phyloP scores from a whole-genome alignment of 2,797 vertebrate species.

The Hapalemur alaotrensis region DNA sequence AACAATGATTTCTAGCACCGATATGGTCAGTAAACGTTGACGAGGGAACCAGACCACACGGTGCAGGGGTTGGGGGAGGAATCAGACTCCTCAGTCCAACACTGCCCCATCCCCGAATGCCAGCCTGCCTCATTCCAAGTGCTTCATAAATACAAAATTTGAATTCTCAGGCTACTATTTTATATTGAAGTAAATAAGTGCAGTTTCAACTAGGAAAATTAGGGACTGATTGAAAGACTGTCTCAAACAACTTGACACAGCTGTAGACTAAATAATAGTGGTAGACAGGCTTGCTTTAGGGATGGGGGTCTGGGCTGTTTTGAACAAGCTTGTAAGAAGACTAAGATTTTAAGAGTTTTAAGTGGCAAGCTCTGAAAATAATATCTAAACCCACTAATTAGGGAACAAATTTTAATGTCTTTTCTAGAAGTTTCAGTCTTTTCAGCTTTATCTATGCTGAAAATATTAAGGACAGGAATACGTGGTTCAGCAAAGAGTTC shows the following conservation, averaged over 20 bases:
- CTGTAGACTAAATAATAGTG: neutral
- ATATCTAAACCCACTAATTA: neutral
- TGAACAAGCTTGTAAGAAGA: neutral
- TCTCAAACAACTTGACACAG: neutral
- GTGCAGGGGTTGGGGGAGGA: too few species aligned
- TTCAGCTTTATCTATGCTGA: neutral
- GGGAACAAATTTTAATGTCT: neutral
- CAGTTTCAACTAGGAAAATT: neutral
- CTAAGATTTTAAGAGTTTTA: neutral
- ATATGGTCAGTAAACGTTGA: neutral
- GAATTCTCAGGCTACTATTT: neutral
- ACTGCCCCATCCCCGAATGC: rapidly evolving
- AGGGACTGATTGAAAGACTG: neutral
- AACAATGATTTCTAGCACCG: neutral
- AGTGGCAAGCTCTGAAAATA: neutral
- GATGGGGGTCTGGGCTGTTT: neutral
- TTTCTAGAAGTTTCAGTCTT: neutral
- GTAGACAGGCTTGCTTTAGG: neutral
- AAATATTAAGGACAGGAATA: neutral
- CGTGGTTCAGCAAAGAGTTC: neutral
- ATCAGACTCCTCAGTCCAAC: neutral
- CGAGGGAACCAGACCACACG: too few species aligned
- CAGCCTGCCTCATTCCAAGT: neutral
- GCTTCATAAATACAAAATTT: neutral
- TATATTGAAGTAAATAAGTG: neutral